Percentiles rank a stretch among this genome's conserved stretches.
These are phyloP conservation scores for Onchidella celtica DNA, from an alignment of 2,888 invertebrate species.

Conservation along the genomic window DNA sequence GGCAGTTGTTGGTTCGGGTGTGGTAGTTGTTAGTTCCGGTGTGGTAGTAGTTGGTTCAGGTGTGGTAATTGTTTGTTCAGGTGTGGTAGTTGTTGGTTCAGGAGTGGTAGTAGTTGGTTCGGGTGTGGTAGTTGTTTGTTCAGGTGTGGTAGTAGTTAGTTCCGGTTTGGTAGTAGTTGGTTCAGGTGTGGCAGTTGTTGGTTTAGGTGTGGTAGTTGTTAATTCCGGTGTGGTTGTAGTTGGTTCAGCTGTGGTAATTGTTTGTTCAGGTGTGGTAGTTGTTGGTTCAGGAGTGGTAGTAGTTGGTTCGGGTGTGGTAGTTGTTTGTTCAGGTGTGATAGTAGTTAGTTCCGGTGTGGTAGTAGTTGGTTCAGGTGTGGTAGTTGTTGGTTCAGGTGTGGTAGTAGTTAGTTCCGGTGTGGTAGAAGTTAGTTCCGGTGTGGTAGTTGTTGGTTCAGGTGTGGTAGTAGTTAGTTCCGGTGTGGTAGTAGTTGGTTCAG, in stretches of 20 bases:
- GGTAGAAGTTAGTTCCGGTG: too few relatives aligned
- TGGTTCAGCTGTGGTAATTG: background rate
- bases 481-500: too few relatives aligned
- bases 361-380: background rate
- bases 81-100: background rate
- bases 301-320: background rate
- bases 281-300: background rate
- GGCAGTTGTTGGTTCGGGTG: background rate
- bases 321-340: too few relatives aligned
- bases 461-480: too few relatives aligned
- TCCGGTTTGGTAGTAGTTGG: background rate
- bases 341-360: too few relatives aligned
- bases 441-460: too few relatives aligned
- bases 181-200: background rate
- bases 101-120: background rate
- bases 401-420: too few relatives aligned
- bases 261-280: background rate
- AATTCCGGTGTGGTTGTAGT: background rate
- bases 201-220: background rate
- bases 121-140: background rate
- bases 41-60: background rate
- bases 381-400: background rate
- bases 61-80: background rate
- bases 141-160: background rate
- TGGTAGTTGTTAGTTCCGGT: background rate